Conservation (phyloP, 2,888 invertebrate genomes). For the Rhingia rostrata region DNA sequence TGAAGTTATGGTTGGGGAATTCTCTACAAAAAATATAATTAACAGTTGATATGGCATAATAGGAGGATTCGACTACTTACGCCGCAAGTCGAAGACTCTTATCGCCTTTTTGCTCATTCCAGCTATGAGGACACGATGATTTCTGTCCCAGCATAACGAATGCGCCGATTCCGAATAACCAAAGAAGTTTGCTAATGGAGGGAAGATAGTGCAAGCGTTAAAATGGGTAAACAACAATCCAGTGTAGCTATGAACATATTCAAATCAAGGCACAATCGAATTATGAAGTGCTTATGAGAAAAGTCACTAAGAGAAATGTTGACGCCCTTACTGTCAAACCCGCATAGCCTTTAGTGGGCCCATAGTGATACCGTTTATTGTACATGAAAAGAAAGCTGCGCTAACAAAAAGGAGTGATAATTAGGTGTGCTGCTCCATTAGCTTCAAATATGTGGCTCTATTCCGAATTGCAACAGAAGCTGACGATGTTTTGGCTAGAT, state of each 20-base stretch:
- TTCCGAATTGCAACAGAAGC: too few relatives aligned
- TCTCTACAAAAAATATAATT: slow-evolving; percentile 84
- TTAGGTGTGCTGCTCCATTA: too few relatives aligned
- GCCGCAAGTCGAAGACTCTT: slow-evolving; percentile 94
- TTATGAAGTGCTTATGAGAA: background rate
- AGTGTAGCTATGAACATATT: background rate
- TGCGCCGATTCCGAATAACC: slow-evolving; percentile 93
- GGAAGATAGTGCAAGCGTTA: too few relatives aligned
- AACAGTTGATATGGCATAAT: background rate
- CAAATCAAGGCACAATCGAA: too few relatives aligned
- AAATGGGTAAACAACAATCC: too few relatives aligned
- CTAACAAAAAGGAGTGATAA: too few relatives aligned
- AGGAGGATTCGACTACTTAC: slow-evolving; percentile 83
- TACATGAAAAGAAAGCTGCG: too few relatives aligned
- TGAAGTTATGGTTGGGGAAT: slow-evolving; percentile 84
- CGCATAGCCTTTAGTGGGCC: too few relatives aligned
- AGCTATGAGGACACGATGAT: slow-evolving; percentile 90
- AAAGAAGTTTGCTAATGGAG: slow-evolving; percentile 85
- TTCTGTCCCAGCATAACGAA: slow-evolving; percentile 92
- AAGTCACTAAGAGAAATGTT: background rate
- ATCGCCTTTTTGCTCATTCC: slow-evolving; percentile 95
- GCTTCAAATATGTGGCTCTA: too few relatives aligned
- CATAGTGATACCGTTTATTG: too few relatives aligned
- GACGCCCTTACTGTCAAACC: too few relatives aligned
- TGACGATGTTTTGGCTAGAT: too few relatives aligned